Conservation (phyloP, 2,113 vertebrate genomes). For the Lethenteron camtschaticum region DNA sequence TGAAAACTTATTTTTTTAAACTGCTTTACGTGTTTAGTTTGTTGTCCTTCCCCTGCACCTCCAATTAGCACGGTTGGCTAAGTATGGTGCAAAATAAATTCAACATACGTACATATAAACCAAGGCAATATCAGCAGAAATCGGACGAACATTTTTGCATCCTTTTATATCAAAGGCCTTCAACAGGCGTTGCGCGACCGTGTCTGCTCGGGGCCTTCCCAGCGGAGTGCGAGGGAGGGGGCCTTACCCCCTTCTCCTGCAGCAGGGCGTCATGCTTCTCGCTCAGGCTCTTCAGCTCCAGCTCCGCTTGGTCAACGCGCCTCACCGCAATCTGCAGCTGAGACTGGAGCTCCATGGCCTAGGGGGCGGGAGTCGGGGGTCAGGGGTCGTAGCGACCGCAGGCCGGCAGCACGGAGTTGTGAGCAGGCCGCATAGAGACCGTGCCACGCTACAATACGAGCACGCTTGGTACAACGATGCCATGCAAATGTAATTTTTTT, state of each 20-base stretch:
- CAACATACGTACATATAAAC: not conserved
- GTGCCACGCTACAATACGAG: no score
- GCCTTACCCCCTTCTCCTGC: not conserved
- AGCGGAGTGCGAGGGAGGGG: not conserved
- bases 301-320: not conserved
- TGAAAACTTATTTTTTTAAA: no score
- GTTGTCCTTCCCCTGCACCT: no score
- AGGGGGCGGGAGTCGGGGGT: not conserved
- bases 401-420: no score
- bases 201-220: not conserved
- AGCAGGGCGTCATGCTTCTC: conserved; percentile 2
- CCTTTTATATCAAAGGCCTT: not conserved
- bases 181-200: not conserved
- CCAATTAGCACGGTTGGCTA: no score
- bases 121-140: not conserved
- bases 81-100: not conserved
- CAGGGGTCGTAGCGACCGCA: not conserved
- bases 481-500: no score
- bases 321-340: not conserved
- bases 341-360: conserved; percentile 4
- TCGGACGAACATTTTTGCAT: not conserved
- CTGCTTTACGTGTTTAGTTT: no score
- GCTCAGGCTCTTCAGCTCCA: not conserved
- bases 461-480: no score
- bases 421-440: no score